Evolutionary conservation across 2,888 invertebrate genomes (phyloP).

Genomic region (Ochropacha duplaris): DNA sequence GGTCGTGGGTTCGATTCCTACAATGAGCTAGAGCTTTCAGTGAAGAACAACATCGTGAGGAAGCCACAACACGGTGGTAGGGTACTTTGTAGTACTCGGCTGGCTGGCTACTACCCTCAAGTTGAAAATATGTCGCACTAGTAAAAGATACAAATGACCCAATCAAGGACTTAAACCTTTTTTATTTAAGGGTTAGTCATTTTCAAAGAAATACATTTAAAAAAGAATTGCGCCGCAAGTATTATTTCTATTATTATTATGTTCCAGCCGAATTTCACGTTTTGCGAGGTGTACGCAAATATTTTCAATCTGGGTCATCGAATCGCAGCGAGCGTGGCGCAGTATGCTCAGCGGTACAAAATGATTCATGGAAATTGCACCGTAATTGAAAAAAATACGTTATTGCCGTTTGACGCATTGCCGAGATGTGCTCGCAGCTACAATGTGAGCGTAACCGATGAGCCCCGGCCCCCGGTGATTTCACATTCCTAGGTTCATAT

Average conservation of each 20-base stretch:
- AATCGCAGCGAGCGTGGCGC: constrained; percentile 47
- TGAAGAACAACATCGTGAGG: no score
- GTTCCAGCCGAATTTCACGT: constrained; percentile 27
- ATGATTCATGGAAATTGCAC: constrained; percentile 79
- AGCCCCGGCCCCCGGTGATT: constrained; percentile 34
- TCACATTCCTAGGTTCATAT: constrained; percentile 10
- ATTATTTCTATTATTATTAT: neutral
- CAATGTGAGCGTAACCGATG: constrained; percentile 37
- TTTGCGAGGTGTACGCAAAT: constrained; percentile 65
- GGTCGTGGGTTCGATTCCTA: no score
- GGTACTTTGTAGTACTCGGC: no score
- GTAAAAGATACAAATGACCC: no score
- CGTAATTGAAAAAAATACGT: constrained; percentile 80
- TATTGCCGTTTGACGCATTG: constrained; percentile 76
- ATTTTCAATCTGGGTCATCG: constrained; percentile 69
- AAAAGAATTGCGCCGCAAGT: neutral
- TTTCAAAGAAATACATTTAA: no score
- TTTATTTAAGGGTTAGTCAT: no score
- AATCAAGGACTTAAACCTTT: no score
- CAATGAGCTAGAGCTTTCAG: no score
- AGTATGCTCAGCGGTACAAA: constrained; percentile 62
- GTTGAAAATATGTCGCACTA: no score
- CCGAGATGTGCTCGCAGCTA: constrained; percentile 41
- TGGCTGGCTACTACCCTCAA: no score
- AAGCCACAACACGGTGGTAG: no score